Evolutionary conservation across 2,888 invertebrate species (phyloP), one percentile per base, ranked within the genome.

Genomic region (Tortrix viridana): DNA sequence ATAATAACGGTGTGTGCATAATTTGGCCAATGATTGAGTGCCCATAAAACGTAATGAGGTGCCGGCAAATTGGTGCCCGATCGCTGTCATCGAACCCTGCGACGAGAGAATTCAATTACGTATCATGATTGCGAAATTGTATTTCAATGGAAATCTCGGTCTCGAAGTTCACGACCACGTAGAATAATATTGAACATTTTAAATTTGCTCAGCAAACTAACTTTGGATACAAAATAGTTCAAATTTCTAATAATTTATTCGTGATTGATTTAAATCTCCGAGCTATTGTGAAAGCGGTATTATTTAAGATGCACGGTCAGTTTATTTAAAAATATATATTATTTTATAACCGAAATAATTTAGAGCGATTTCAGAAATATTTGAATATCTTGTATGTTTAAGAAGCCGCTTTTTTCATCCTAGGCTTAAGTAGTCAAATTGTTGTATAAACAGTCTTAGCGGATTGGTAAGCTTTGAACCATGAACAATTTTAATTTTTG

Each of bases 11-110:
- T 57, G 50, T 61, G 50, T 57, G 56, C 62, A 73, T 75, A 71
- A 72, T 74, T 74, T 71, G 71, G 70, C 68, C 58, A 67, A 66
- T 65, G 74, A 74, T 74, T 72, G 74, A 74, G 71, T 69, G 75
- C 68, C 70, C 69, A 72, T 74, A 75, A 75, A 75, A 69, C 69
- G 59, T 67, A 67, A 67, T 55, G 69, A 73, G 69, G 68, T 68
- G 68, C 59, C 56, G 69, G 73, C 72, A 69, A 67, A 72, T 73
- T 73, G 71, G 68, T 69, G 67, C 50, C 64, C 49, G 65, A 65
- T 62, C 22, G 62, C 70, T 70, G 71, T 71, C 70, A 68, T 69
- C 69, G 69, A 72, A 67, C 70, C 66, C 56, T 44, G 38, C 23
- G 56, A 56, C 50, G 62, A 65, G 61, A 50, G 52, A 46, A 50